These are phyloP conservation scores for Oligia latruncula DNA, from an alignment of 2,888 invertebrate species.

Conservation along the genomic window DNA sequence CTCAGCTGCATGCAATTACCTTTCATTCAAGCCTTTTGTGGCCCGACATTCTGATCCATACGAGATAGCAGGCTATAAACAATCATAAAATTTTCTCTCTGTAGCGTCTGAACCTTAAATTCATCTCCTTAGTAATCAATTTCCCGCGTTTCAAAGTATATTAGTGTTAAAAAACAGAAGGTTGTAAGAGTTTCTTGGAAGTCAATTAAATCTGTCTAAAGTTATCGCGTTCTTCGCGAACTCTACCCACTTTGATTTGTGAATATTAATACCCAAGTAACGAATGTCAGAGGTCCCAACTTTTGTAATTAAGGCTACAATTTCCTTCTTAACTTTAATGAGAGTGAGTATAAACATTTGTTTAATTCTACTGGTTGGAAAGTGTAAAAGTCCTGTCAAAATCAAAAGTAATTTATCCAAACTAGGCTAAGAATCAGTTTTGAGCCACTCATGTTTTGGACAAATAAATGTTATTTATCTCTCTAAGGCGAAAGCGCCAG, in stretches of 20 bases:
- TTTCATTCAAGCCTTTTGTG: neutral
- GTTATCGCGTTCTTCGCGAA: slow-evolving; percentile 33
- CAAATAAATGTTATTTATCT: neutral
- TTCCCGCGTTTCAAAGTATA: slow-evolving; percentile 23
- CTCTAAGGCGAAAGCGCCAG: no score
- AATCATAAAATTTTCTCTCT: neutral
- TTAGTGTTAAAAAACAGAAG: slow-evolving; percentile 42
- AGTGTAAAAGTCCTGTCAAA: neutral
- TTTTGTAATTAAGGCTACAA: slow-evolving; percentile 62
- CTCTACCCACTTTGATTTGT: slow-evolving; percentile 64
- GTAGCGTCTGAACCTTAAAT: neutral
- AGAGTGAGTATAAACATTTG: slow-evolving; percentile 28
- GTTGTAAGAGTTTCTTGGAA: slow-evolving; percentile 41
- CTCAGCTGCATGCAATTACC: no score
- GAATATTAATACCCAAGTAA: slow-evolving; percentile 68
- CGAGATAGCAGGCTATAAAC: neutral
- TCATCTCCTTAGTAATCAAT: slow-evolving; percentile 21
- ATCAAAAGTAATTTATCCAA: neutral
- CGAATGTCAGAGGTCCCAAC: slow-evolving; percentile 63
- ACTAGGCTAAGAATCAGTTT: neutral
- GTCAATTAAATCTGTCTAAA: slow-evolving; percentile 62
- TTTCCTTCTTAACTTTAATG: slow-evolving; percentile 46
- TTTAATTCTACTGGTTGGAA: slow-evolving; percentile 12
- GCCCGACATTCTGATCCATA: neutral
- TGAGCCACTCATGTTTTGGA: neutral